Base-by-base conservation (phyloP, 2,888 invertebrate genomes). In the Drosophila testacea region DNA sequence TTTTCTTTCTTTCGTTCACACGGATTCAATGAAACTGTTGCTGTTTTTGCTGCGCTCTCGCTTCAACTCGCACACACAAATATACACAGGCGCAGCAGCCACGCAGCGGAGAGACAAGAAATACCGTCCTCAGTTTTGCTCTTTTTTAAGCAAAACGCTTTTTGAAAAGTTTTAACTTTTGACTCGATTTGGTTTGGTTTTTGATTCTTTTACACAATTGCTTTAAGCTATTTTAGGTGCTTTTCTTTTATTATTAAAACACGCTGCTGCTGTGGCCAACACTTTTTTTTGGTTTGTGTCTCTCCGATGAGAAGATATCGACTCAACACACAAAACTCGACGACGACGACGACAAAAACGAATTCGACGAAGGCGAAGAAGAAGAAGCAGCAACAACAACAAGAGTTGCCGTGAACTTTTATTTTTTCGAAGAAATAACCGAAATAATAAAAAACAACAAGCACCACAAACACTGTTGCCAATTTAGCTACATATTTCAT, bases 231-330 rank as follows among this genome's bases (percentile, higher is more conserved):
- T 54, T 61, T 59, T 13, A 4, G 27, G 22, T 32, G 6, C 32
- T 2, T 22, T 16, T 6, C 1, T 39, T 27, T 38, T 27, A 39
- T n/a, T 46, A 50, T 62, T 32, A 39, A 16, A 55, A 56, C 52
- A 69, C 69, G 64, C 56, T 66, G 60, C 54, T 67, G 66, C 44
- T 63, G 54, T 54, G 57, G 65, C 32, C 77, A 80, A 78, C 62
- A 77, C 69, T 71, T 78, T 77, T 78, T 78, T 70, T 62, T 63
- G 74, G 22, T 22, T 22, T 46, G 62, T 78, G 67, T 81, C 71
- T 63, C 75, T 74, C 41, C 41, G 62, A 41, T 62, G 71, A 59
- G 63, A 66, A 79, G 71, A 75, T 79, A 77, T 64, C 61, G 79
- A 79, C 77, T 75, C 39, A 66, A 74, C 71, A 42, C 60, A 64